phyloP scores from a whole-genome alignment of 2,888 invertebrate species.

The Nomada goodeniana region DNA sequence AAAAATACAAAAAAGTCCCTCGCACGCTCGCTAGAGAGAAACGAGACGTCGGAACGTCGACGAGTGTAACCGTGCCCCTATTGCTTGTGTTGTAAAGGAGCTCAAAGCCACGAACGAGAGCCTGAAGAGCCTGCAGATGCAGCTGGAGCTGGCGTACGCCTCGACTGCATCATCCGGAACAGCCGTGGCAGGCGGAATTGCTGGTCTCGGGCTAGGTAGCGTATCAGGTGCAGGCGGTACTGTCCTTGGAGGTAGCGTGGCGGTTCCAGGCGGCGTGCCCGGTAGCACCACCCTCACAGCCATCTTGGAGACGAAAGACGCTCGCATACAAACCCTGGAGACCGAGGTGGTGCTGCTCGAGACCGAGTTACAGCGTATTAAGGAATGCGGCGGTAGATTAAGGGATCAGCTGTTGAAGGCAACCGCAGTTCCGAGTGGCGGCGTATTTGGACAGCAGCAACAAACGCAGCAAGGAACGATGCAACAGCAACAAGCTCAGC shows the following conservation, averaged over 20 bases:
- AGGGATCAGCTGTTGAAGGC: constrained; percentile 81
- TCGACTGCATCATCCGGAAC: constrained; percentile 85
- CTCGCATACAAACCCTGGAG: constrained; percentile 94
- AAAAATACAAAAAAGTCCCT: constrained; percentile 36
- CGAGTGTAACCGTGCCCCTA: constrained; percentile 74
- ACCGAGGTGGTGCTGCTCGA: constrained; percentile 93
- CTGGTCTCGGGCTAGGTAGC: constrained; percentile 72
- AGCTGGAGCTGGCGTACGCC: constrained; percentile 90
- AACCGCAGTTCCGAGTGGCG: constrained; percentile 77
- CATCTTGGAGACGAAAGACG: constrained; percentile 94
- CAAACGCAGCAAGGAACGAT: constrained; percentile 81
- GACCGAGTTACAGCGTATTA: constrained; percentile 89
- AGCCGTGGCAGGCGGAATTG: constrained; percentile 76
- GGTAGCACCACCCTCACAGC: constrained; percentile 90
- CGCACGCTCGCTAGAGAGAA: constrained; percentile 62
- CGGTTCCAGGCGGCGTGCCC: constrained; percentile 84
- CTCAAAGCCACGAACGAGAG: constrained; percentile 93
- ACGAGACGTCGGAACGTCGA: constrained; percentile 56
- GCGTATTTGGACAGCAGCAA: constrained; percentile 59
- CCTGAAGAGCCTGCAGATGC: constrained; percentile 92
- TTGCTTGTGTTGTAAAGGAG: constrained; percentile 87
- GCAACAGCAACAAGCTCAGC: constrained; percentile 57
- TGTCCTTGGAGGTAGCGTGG: constrained; percentile 81
- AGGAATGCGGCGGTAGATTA: constrained; percentile 83
- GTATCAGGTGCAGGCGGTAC: constrained; percentile 73